Base-by-base conservation (phyloP, 1,140 invertebrate species). In the Rhynchophorus ferrugineus region DNA sequence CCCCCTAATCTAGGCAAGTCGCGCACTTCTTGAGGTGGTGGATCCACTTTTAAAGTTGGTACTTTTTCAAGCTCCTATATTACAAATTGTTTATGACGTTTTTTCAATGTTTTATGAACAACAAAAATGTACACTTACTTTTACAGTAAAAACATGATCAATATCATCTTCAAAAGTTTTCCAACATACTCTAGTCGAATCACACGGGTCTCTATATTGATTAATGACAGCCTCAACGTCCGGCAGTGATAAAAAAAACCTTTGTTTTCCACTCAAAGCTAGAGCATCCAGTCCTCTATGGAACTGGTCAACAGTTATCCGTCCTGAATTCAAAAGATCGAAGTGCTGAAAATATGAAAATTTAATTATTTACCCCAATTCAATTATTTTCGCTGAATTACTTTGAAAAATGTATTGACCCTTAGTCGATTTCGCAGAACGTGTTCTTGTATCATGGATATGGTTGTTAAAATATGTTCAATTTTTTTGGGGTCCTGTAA, bases 101-200 rank as follows among this genome's bases (percentile, higher is more conserved):
- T 29, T 29, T 29, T 29, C 24, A 6, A n/a, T n/a, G n/a, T n/a
- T n/a, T n/a, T n/a, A n/a, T n/a, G n/a, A n/a, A n/a, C n/a, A n/a
- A n/a, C n/a, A n/a, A n/a, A n/a, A n/a, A n/a, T n/a, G n/a, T n/a
- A 34, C 37, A 46, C 44, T 16, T 58, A 68, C 66, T 51, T 82
- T 82, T 3, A 78, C 72, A 0, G 80, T 81, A 53, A 84, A 84
- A 3, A 84, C 82, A 80, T 64, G 60, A 46, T 85, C 79, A 35
- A 85, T 77, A 60, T 85, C 83, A 57, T 84, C 79, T 54, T 79
- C 77, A 61, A 85, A 86, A n/a, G 75, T 79, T 29, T 75, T 74
- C 82, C 83, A 85, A 51, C 76, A 80, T 13, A 85, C 71, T 29
- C 78, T 70, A 17, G 75, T 71, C 0, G 68, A 67, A 63, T 85